Percentiles rank a stretch among this genome's conserved stretches.
phyloP scores from a whole-genome alignment of 1,140 invertebrate species.

The Thaumatotibia leucotreta region DNA sequence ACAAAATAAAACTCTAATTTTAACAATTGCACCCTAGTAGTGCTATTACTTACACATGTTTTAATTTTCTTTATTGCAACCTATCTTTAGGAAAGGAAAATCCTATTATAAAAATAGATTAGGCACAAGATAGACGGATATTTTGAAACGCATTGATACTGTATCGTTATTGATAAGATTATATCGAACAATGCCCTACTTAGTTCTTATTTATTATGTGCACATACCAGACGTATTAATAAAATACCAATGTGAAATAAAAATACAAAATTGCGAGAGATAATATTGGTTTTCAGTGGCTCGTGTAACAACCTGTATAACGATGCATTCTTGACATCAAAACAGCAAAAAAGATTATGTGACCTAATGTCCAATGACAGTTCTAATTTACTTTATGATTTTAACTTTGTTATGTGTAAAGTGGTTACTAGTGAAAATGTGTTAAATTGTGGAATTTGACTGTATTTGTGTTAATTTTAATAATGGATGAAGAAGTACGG shows the following conservation, averaged over 20 bases:
- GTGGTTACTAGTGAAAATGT: not conserved
- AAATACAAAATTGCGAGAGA: too few species aligned
- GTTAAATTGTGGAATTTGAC: not conserved
- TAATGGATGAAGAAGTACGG: constrained; percentile 14
- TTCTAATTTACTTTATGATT: too few species aligned
- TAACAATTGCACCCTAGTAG: too few species aligned
- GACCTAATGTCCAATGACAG: too few species aligned
- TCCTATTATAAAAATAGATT: too few species aligned
- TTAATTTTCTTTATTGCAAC: not conserved
- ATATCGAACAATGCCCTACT: constrained; percentile 11
- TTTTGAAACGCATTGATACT: constrained; percentile 9
- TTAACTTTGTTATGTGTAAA: too few species aligned
- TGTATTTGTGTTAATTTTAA: not conserved
- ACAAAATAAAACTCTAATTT: too few species aligned
- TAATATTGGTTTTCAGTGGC: not conserved
- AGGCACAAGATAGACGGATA: not conserved
- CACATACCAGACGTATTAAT: not conserved
- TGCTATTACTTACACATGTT: too few species aligned
- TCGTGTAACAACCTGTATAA: not conserved
- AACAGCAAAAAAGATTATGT: not conserved
- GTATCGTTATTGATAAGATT: constrained; percentile 11
- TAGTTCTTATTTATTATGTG: not conserved
- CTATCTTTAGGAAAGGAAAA: too few species aligned
- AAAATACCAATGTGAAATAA: too few species aligned
- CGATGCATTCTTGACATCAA: too few species aligned